Percentiles rank a stretch among this genome's conserved stretches.
phyloP scores from a whole-genome alignment of 2,888 invertebrate genomes.

The Lasioglossum zephyrum region DNA sequence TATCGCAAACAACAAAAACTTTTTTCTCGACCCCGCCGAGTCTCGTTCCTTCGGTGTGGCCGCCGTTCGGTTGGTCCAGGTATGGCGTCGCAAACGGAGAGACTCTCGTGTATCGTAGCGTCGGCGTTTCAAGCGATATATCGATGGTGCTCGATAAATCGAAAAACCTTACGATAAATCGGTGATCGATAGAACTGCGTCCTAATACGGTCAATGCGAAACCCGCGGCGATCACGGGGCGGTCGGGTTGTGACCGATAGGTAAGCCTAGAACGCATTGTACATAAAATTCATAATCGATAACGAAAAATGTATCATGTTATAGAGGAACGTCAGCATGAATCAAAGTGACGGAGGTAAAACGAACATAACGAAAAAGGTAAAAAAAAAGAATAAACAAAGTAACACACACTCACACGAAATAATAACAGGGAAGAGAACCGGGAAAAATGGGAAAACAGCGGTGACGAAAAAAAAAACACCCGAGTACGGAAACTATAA shows the following conservation, averaged over 20 bases:
- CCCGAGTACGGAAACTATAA: conserved; percentile 66
- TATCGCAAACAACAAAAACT: not conserved
- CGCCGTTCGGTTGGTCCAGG: conserved; percentile 1
- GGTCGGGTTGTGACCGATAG: conserved; percentile 59
- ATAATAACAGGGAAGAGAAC: not conserved
- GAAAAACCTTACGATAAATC: not conserved
- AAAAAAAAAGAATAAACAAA: not conserved
- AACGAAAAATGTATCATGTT: conserved; percentile 75
- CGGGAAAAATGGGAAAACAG: not conserved
- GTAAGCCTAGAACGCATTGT: conserved; percentile 74
- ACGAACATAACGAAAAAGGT: not conserved
- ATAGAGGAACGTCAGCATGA: conserved; percentile 68
- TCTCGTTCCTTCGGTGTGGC: conserved; percentile 20
- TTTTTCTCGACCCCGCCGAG: conserved; percentile 18
- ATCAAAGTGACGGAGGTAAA: conserved; percentile 60
- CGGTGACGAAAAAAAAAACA: conserved; percentile 31
- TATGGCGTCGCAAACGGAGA: not conserved
- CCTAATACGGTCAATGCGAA: not conserved
- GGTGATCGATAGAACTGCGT: conserved; percentile 56
- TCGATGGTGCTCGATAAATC: not conserved
- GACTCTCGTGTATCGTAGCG: not conserved
- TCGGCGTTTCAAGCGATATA: not conserved
- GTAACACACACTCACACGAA: conserved; percentile 5
- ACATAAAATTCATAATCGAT: conserved; percentile 77
- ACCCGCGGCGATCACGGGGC: conserved; percentile 64